These are phyloP conservation scores for Haemorhous mexicanus DNA, from an alignment of 2,113 vertebrate genomes.

Conservation along the genomic window DNA sequence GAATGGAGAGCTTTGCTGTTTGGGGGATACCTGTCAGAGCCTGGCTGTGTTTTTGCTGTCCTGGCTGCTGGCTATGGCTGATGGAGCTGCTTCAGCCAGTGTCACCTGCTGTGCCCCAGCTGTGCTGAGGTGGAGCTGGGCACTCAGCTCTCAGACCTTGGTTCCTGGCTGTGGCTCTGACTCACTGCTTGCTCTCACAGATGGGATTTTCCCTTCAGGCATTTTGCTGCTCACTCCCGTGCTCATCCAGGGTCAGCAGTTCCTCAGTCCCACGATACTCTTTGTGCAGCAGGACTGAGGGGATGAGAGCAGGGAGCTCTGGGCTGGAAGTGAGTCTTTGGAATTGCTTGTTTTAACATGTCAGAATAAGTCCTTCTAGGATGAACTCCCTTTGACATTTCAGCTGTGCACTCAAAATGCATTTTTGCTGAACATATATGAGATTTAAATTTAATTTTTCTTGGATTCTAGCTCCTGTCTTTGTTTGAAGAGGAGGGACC, in stretches of 20 bases:
- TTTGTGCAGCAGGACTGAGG: not conserved
- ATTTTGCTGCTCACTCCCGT: not conserved
- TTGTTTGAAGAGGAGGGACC: not conserved
- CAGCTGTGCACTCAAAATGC: not conserved
- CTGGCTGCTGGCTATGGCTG: not conserved
- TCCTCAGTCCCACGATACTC: not conserved
- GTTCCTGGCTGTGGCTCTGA: not conserved
- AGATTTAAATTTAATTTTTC: not conserved
- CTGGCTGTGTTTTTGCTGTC: not conserved
- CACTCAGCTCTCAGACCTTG: not conserved
- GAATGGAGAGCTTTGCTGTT: not conserved
- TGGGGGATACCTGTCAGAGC: not conserved
- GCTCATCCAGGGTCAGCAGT: not conserved
- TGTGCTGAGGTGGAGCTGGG: not conserved
- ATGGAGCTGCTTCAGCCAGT: not conserved
- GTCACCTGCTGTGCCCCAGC: not conserved
- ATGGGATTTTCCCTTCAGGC: not conserved
- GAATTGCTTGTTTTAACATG: not conserved
- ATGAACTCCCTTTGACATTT: not conserved
- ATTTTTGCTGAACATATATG: not conserved
- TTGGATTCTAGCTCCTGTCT: not conserved
- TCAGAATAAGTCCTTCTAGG: not conserved
- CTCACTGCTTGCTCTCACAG: not conserved
- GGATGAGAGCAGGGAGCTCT: not conserved
- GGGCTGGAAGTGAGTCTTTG: not conserved